Percentiles rank a stretch among this genome's conserved stretches.
Conservation (phyloP, 2,113 vertebrate genomes). For the Proteles cristata region DNA sequence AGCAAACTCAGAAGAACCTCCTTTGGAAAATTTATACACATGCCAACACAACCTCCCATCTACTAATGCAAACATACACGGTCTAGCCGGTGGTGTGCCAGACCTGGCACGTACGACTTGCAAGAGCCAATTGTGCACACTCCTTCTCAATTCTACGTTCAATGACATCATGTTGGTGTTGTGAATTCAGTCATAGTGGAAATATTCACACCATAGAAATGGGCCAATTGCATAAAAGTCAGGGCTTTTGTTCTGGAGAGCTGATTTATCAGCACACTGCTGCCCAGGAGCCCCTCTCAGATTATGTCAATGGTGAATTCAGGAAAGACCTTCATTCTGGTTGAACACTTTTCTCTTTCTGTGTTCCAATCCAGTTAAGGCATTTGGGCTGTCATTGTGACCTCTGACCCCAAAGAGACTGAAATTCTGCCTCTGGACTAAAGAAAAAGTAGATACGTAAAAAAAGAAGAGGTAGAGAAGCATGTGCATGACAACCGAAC, state of each 20-base stretch:
- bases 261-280: background rate
- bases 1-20: conserved; percentile 27
- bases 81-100: background rate
- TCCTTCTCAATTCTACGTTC: background rate
- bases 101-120: background rate
- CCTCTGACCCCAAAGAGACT: background rate
- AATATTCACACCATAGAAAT: background rate
- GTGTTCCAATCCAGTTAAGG: background rate
- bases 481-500: background rate
- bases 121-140: background rate
- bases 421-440: background rate
- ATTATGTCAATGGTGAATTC: background rate
- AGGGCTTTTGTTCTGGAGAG: background rate
- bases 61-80: background rate
- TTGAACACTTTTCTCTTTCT: background rate
- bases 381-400: background rate
- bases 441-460: background rate
- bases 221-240: background rate
- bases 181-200: background rate
- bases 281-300: background rate
- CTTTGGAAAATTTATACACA: background rate
- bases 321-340: background rate
- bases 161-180: background rate
- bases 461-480: background rate
- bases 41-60: background rate